Evolutionary conservation across 2,797 vertebrate genomes (phyloP).

Genomic region (Clarias platycephalus): DNA sequence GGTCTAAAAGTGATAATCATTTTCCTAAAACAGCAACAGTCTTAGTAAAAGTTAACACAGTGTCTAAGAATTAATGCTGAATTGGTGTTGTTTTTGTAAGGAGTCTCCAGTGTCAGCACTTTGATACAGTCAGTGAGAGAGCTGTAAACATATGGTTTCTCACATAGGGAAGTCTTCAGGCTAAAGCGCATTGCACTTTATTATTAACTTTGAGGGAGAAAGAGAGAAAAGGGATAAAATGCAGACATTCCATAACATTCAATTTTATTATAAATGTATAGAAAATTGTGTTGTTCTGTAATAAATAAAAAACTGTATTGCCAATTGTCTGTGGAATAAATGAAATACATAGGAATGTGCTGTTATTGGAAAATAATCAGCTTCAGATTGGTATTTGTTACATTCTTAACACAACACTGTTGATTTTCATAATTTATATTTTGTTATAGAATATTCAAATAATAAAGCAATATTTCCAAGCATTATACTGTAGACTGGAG

Average conservation of each 20-base stretch:
- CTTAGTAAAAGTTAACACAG: neutral
- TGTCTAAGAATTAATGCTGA: neutral
- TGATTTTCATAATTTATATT: neutral
- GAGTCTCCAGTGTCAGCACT: neutral
- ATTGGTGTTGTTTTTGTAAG: neutral
- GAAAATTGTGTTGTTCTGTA: too few species aligned
- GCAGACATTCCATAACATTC: neutral
- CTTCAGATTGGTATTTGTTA: too few species aligned
- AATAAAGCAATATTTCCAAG: neutral
- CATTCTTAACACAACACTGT: neutral
- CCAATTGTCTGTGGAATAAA: too few species aligned
- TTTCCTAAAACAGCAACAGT: neutral
- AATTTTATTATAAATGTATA: neutral
- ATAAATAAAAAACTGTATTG: too few species aligned
- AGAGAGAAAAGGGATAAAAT: neutral
- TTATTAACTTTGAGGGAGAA: neutral
- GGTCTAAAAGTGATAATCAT: neutral
- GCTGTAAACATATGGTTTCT: neutral
- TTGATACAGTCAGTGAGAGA: neutral
- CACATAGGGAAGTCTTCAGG: neutral
- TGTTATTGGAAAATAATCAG: too few species aligned
- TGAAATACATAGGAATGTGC: too few species aligned
- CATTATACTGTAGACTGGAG: neutral
- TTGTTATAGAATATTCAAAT: neutral
- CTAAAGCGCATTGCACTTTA: neutral